These are phyloP conservation scores for Pyrgilauda ruficollis DNA, from an alignment of 2,113 vertebrate species.

Conservation along the genomic window DNA sequence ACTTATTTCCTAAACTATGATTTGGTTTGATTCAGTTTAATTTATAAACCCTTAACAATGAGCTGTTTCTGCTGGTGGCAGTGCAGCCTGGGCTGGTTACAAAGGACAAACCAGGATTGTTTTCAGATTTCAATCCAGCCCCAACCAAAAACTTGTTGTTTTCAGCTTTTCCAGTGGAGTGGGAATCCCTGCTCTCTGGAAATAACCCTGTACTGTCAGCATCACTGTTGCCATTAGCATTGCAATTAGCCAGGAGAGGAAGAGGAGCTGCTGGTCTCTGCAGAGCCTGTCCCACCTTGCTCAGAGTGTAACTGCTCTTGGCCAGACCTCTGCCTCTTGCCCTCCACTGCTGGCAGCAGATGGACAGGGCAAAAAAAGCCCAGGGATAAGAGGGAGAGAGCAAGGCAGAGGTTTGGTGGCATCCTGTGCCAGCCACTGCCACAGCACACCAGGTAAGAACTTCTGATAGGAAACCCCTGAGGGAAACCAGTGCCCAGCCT, in stretches of 20 bases:
- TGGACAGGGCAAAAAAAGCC: neutral
- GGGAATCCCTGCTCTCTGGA: neutral
- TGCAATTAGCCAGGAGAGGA: neutral
- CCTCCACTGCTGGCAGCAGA: rapidly evolving
- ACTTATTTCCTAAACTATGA: neutral
- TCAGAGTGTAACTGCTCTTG: neutral
- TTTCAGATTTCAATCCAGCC: neutral
- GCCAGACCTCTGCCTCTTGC: neutral
- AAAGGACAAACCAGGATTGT: neutral
- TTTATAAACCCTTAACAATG: neutral
- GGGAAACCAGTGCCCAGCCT: neutral
- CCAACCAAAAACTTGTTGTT: neutral
- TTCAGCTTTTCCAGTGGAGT: neutral
- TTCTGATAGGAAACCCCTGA: neutral
- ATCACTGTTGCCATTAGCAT: neutral
- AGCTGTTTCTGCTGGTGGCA: neutral
- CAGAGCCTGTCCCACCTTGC: neutral
- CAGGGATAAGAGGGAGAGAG: neutral
- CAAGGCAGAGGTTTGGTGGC: neutral
- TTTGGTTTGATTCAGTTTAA: neutral
- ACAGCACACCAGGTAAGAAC: neutral
- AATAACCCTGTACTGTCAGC: neutral
- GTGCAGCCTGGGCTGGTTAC: neutral
- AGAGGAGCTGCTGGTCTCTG: neutral
- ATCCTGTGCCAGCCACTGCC: neutral